Base-by-base conservation (phyloP, 2,113 vertebrate genomes). In the Nothocercus nigrocapillus region DNA sequence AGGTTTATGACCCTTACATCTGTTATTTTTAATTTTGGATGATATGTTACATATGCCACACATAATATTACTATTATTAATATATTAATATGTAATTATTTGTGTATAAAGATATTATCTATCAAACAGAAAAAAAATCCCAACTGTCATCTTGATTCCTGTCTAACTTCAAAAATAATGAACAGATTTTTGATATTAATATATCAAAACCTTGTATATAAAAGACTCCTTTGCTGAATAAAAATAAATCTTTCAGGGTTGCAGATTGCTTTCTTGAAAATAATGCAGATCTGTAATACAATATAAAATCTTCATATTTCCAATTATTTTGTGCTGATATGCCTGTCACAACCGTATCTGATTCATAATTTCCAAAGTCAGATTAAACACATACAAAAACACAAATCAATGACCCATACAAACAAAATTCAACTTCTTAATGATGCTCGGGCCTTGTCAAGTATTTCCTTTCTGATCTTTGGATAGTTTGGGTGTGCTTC, bases 391-490 rank as follows among this genome's bases (percentile, higher is more conserved):
- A 58, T 19, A 89, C 85, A 21, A 82, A 88, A 30, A 88, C 17
- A 58, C 28, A 89, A 87, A 21, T 85, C 68, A 68, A 15, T 27
- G 7, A 85, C 7, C 30, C 28, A 67, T 13, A 69, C 5, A 17
- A 51, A 73, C 58, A 84, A 36, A 28, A 25, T 49, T 98, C 97
- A 99, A 7, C 98, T 97, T 96, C 99, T 98, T 82, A 99, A 97
- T 25, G 98, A 98, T 85, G 97, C 85, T 17, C 99, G 98, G n/a
- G 99, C 99, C 96, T 99, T 99, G 97, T 99, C 99, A 96, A 99
- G 97, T 93, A 99, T 99, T 95, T 99, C 99, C 89, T 99, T 99
- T 95, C 98, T 98, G 97, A 99, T 99, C 97, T 98, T 99, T 14
- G 99, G 99, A 84, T 99, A 99, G 97, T 98, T 97, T 94, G 99